phyloP scores from a whole-genome alignment of 2,113 vertebrate species.

The Microtus oregoni region DNA sequence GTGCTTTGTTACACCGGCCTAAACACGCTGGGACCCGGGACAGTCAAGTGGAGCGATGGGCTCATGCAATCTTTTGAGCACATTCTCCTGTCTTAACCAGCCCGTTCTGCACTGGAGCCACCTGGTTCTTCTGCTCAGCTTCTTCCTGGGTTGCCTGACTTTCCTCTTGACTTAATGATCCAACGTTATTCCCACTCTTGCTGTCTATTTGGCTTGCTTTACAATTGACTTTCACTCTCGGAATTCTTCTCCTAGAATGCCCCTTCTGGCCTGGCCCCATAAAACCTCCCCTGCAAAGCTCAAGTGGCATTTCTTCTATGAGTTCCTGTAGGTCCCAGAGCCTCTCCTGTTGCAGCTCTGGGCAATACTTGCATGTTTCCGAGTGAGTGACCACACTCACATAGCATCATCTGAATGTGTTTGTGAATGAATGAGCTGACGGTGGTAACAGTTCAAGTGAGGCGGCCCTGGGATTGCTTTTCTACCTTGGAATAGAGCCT shows the following conservation, averaged over 20 bases:
- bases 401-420: background rate
- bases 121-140: background rate
- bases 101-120: rapidly evolving
- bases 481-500: background rate
- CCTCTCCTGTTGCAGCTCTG: rapidly evolving
- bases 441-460: background rate
- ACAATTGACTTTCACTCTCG: background rate
- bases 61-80: background rate
- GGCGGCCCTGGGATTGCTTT: background rate
- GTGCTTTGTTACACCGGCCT: background rate
- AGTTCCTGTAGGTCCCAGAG: background rate
- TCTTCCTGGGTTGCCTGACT: background rate
- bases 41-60: background rate
- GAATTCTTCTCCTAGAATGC: background rate
- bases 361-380: background rate
- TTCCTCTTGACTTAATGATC: background rate
- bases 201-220: background rate
- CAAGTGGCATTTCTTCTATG: too few species aligned
- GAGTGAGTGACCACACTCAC: background rate
- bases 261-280: background rate
- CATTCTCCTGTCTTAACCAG: background rate
- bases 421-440: background rate
- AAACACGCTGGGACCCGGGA: too few species aligned
- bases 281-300: background rate
- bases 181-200: background rate